Base-by-base conservation (phyloP, 2,797 vertebrate species). In the Girardinus metallicus region DNA sequence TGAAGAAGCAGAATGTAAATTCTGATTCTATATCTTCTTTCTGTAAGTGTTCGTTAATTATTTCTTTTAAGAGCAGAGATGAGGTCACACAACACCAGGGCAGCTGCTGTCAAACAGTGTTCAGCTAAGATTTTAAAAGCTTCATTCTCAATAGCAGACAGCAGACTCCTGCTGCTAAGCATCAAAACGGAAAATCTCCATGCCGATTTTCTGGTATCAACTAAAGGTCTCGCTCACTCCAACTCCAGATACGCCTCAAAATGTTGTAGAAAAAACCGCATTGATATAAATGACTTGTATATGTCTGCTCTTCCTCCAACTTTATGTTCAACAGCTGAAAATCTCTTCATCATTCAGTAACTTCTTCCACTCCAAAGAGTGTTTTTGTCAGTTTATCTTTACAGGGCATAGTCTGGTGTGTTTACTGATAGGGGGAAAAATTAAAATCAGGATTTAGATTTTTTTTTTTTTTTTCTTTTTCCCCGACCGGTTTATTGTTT, bases 401-500 rank as follows among this genome's bases (percentile, higher is more conserved):
- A 26, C 12, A 5, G 36, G 21, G 9, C 9, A 1, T 68, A 26
- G 36, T 12, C 9, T 68, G 64, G 11, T 68, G 21, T 68, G 21
- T 70, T 70, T 43, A 43, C 4, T 36, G 34, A 41, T 13, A 1
- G 2, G 16, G 5, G 1, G 1, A 2, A 43, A 49, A 7, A 0
- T 41, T 41, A 41, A 49, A 49, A 49, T 8, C 18, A 49, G 18
- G 49, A 51, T 23, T 55, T n/a, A n/a, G 23, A 26, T n/a, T 55
- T 12, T 9, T 0, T 1, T 23, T 51, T 51, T 21, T 23, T 23
- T 0, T 46, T 46, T 18, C 0, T 6, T 13, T 13, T 13, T 9
- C 23, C 51, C 34, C 0, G 3, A 39, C 36, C 3, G 3, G 34
- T 66, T 43, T 11, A 39, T 8, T 18, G 34, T 9, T 4, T 1